A percentile compares a stretch with the other conserved stretches of the same genome.
phyloP scores from a whole-genome alignment of 2,797 vertebrate genomes.

The Myotis vivesi region DNA sequence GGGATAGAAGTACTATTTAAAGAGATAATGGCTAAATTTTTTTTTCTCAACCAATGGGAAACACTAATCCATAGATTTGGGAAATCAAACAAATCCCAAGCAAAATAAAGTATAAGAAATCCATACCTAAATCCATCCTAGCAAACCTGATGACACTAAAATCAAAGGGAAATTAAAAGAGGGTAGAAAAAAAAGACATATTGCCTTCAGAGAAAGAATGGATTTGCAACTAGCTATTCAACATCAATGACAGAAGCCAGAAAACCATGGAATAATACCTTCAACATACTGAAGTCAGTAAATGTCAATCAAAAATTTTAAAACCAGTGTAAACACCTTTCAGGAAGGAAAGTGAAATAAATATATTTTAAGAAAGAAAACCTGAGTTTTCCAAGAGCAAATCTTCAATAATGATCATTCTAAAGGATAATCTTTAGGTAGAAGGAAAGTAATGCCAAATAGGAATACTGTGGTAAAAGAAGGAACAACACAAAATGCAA shows the following conservation, averaged over 20 bases:
- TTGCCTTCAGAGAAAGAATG: not conserved
- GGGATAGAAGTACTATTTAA: not conserved
- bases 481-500: not conserved
- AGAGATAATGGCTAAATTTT: not conserved
- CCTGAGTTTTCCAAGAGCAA: not conserved
- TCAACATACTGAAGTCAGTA: not conserved
- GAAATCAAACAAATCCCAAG: not conserved
- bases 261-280: not conserved
- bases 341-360: not conserved
- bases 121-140: not conserved
- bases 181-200: not conserved
- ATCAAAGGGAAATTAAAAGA: not conserved
- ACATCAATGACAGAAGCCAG: not conserved
- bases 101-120: not conserved
- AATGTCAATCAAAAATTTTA: not conserved
- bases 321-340: not conserved
- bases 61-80: not conserved
- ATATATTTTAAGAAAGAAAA: not conserved
- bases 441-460: not conserved
- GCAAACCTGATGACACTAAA: not conserved
- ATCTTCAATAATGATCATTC: not conserved
- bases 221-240: not conserved
- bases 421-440: not conserved
- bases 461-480: not conserved
- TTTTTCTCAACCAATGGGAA: not conserved